phyloP scores from a whole-genome alignment of 2,113 vertebrate species.

The Oreocharis arfaki region DNA sequence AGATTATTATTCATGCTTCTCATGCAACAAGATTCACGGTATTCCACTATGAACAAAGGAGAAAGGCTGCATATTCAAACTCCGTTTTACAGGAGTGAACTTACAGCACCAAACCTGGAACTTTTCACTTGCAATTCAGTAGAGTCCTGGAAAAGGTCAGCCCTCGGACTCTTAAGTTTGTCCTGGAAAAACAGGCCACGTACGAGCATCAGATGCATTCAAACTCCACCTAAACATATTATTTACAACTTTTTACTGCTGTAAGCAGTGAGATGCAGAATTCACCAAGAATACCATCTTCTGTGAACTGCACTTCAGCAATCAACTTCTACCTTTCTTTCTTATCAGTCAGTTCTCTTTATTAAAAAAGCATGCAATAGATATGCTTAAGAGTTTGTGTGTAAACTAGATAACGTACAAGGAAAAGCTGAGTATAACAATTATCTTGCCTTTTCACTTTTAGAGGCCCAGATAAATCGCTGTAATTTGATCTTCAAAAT shows the following conservation, averaged over 20 bases:
- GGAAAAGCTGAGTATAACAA: conserved; percentile 33
- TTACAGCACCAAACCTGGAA: neutral
- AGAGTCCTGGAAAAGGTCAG: neutral
- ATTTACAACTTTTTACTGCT: neutral
- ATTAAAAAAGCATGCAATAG: neutral
- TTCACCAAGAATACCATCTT: neutral
- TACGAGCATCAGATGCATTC: neutral
- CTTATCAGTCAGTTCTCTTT: neutral
- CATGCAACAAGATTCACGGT: neutral
- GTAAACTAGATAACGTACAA: neutral
- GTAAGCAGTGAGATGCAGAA: neutral
- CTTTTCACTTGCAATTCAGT: neutral
- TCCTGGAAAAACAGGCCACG: neutral
- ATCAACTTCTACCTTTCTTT: neutral
- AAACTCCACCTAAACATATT: neutral
- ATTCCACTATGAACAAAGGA: neutral
- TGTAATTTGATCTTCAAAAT: conserved; percentile 46
- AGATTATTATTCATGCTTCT: neutral
- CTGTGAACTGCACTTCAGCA: neutral
- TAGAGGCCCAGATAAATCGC: conserved; percentile 28
- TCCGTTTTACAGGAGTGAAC: neutral
- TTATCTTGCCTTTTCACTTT: conserved; percentile 40
- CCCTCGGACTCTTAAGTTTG: neutral
- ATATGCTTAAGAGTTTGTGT: neutral
- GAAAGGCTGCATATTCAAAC: neutral